Evolutionary conservation across 2,888 invertebrate species (phyloP), one percentile per base, ranked within the genome.

Genomic region (Epistrophe grossulariae): DNA sequence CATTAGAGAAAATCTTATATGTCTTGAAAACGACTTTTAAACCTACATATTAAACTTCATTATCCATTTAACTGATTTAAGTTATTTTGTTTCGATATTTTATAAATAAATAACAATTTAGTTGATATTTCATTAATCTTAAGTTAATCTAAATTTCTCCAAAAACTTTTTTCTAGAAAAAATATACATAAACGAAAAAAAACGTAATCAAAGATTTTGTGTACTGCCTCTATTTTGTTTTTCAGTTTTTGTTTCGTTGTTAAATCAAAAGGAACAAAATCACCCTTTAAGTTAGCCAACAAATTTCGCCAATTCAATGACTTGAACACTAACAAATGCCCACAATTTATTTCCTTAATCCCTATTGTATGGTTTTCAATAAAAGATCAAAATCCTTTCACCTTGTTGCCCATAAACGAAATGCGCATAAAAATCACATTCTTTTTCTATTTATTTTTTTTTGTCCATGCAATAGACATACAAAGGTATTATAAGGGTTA

Each of bases 301-400:
- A 72, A 87, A 76, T 83, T 79, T 76, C 76, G 19, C 68, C 71
- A 83, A 83, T 83, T 87, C 87, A 87, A 79, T 87, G 83, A 72
- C 17, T 62, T 76, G 76, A 66, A 76, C 83, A 76, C 74, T 62
- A 87, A 77, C 79, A 87, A 87, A 87, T 87, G 83, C 74, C 87
- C 79, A 68, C 83, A 87, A 87, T 87, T 79, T 79, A 83, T 87
- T 76, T 82, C 83, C 76, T 76, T 79, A 83, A 87, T 87, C 83
- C 87, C 31, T 50, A 62, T 79, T 62, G 79, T 57, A 60, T 68
- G 87, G 45, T 48, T 79, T 83, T 83, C 79, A 87, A 87, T 82
- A 79, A 77, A 87, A 77, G 79, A 87, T 87, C 83, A 87, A 83
- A 70, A 87, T 87, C 83, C 83, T 83, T 83, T 87, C 79, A 87